These are phyloP conservation scores for Gibbula magus DNA, from an alignment of 2,888 invertebrate genomes.

Conservation along the genomic window DNA sequence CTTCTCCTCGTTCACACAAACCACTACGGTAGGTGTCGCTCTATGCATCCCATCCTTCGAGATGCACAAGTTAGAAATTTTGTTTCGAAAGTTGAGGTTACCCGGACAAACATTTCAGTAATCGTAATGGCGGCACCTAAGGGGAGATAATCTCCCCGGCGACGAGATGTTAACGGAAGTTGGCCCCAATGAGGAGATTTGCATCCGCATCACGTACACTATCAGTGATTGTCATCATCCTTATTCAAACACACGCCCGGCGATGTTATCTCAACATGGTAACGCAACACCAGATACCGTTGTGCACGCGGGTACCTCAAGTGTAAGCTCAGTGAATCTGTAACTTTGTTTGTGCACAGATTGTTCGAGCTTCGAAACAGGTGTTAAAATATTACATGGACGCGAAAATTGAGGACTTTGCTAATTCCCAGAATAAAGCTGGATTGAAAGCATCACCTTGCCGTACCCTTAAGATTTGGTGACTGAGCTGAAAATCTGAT, in stretches of 20 bases:
- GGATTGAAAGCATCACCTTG: conserved; percentile 12
- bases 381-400: conserved; percentile 14
- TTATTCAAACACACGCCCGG: conserved; percentile 18
- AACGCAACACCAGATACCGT: not conserved
- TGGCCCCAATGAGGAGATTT: not conserved
- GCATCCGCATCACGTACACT: conserved; percentile 2
- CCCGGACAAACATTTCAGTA: not conserved
- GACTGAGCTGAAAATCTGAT: conserved; percentile 5
- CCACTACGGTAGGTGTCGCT: too few relatives aligned
- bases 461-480: not conserved
- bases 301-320: not conserved
- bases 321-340: conserved; percentile 8
- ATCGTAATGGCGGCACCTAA: not conserved
- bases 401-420: not conserved
- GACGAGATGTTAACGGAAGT: conserved; percentile 12
- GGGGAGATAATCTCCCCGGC: conserved; percentile 11
- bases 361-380: conserved; percentile 4
- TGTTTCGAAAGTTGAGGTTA: not conserved
- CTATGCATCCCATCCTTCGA: too few relatives aligned
- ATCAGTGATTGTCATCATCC: not conserved
- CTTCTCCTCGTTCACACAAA: too few relatives aligned
- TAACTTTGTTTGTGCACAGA: not conserved
- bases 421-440: conserved; percentile 10
- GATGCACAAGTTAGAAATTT: too few relatives aligned
- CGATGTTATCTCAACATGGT: conserved; percentile 4